phyloP scores from a whole-genome alignment of 2,113 vertebrate genomes.

The Misgurnus anguillicaudatus region DNA sequence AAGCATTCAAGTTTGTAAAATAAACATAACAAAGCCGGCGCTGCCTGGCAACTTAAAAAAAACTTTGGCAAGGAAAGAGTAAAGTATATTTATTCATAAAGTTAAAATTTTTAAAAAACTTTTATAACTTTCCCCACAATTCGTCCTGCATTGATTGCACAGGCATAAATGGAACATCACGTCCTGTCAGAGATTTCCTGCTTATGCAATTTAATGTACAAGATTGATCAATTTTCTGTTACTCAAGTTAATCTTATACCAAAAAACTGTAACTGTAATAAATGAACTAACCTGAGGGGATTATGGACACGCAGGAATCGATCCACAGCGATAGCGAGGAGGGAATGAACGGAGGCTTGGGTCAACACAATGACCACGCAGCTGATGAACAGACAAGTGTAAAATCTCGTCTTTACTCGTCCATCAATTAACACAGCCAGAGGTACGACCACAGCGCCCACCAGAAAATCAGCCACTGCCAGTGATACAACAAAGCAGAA shows the following conservation, averaged over 20 bases:
- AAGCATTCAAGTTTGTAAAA: no score
- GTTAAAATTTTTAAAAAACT: no score
- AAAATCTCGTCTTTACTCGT: conserved; percentile 60
- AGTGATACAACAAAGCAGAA: conserved; percentile 82
- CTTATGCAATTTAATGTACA: no score
- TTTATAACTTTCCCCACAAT: no score
- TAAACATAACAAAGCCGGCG: no score
- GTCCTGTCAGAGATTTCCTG: neutral
- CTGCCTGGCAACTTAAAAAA: no score
- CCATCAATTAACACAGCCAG: conserved; percentile 78
- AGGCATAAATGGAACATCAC: no score
- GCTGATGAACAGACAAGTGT: conserved; percentile 80
- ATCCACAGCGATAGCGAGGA: conserved; percentile 85
- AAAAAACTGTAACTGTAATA: neutral
- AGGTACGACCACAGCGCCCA: conserved; percentile 81
- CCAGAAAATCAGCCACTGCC: conserved; percentile 81
- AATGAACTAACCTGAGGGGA: conserved; percentile 69
- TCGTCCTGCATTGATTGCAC: no score
- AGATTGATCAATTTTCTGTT: neutral
- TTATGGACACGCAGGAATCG: conserved; percentile 82
- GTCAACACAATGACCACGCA: conserved; percentile 80
- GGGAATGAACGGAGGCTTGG: conserved; percentile 80
- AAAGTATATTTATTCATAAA: no score
- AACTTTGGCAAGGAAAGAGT: no score
- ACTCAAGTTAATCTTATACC: neutral